A percentile compares a stretch with the other conserved stretches of the same genome.
phyloP scores from a whole-genome alignment of 2,888 invertebrate genomes.

The Eledona agricola region DNA sequence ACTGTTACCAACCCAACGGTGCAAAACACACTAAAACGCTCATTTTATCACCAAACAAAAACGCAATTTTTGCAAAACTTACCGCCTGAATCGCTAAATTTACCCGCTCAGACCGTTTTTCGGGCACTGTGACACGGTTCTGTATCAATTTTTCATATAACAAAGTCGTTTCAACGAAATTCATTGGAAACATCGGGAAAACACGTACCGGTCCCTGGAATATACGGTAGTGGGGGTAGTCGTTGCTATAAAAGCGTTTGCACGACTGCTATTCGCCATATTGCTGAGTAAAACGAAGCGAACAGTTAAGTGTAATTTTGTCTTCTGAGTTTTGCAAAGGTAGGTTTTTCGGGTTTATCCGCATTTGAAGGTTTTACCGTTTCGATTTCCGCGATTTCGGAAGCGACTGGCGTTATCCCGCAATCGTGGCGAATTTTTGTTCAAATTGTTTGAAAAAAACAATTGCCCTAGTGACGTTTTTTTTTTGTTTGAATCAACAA shows the following conservation, averaged over 20 bases:
- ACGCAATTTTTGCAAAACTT: conserved; percentile 5
- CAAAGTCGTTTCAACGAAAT: conserved; percentile 5
- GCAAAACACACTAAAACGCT: conserved; percentile 3
- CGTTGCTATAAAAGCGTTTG: conserved; percentile 46
- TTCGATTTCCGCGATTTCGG: conserved; percentile 1
- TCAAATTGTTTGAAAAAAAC: conserved; percentile 1
- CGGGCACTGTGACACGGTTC: not conserved
- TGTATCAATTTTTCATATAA: conserved; percentile 2
- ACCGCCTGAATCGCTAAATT: conserved; percentile 7
- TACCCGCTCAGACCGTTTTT: not conserved
- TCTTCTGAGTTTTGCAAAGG: conserved; percentile 22
- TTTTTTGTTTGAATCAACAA: conserved; percentile 34
- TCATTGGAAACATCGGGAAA: conserved; percentile 39
- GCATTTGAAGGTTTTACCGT: conserved; percentile 1
- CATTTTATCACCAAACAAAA: conserved; percentile 1
- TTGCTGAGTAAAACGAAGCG: conserved; percentile 6
- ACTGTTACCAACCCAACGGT: conserved; percentile 1
- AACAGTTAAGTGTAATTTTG: conserved; percentile 3
- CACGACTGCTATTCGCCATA: conserved; percentile 16
- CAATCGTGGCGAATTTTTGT: conserved; percentile 1
- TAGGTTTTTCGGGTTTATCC: conserved; percentile 11
- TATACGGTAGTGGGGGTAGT: conserved; percentile 45
- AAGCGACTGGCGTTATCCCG: not conserved
- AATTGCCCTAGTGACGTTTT: conserved; percentile 25
- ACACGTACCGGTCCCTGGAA: conserved; percentile 45